These are phyloP conservation scores for Stercorarius parasiticus DNA, from an alignment of 2,113 vertebrate species.

Conservation along the genomic window DNA sequence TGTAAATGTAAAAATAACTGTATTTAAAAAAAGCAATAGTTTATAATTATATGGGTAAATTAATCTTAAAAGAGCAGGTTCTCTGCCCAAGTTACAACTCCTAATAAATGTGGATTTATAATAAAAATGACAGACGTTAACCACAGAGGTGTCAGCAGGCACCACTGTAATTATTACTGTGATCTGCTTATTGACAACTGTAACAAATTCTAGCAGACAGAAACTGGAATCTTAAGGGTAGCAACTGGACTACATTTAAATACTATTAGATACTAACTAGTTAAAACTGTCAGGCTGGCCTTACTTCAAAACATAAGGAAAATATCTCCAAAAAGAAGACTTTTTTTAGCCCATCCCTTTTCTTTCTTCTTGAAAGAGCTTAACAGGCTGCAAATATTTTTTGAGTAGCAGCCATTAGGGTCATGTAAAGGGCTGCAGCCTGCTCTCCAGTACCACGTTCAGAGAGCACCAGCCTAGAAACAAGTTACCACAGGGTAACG, in stretches of 20 bases:
- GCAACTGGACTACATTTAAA: slow-evolving; percentile 56
- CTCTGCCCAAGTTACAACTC: neutral
- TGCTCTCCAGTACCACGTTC: neutral
- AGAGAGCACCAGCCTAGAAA: neutral
- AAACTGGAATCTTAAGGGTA: slow-evolving; percentile 46
- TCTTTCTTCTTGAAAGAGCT: slow-evolving; percentile 35
- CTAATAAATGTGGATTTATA: slow-evolving; percentile 30
- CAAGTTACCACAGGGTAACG: neutral
- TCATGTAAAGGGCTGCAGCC: neutral
- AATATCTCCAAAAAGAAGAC: slow-evolving; percentile 47
- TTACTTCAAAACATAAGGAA: slow-evolving; percentile 67
- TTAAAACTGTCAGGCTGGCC: slow-evolving; percentile 57
- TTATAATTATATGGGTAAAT: slow-evolving; percentile 15
- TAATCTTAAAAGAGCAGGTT: neutral
- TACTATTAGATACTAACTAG: slow-evolving; percentile 49
- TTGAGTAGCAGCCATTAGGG: neutral
- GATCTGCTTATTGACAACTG: slow-evolving; percentile 61
- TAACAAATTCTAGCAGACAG: slow-evolving; percentile 62
- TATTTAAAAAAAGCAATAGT: neutral
- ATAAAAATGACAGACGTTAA: slow-evolving; percentile 51
- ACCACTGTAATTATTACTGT: slow-evolving; percentile 40
- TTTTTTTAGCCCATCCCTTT: slow-evolving; percentile 26
- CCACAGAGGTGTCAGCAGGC: slow-evolving; percentile 55
- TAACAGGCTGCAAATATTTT: slow-evolving; percentile 44
- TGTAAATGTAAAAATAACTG: neutral